These are phyloP conservation scores for Trichopria drosophilae DNA, from an alignment of 2,888 invertebrate species.

Conservation along the genomic window DNA sequence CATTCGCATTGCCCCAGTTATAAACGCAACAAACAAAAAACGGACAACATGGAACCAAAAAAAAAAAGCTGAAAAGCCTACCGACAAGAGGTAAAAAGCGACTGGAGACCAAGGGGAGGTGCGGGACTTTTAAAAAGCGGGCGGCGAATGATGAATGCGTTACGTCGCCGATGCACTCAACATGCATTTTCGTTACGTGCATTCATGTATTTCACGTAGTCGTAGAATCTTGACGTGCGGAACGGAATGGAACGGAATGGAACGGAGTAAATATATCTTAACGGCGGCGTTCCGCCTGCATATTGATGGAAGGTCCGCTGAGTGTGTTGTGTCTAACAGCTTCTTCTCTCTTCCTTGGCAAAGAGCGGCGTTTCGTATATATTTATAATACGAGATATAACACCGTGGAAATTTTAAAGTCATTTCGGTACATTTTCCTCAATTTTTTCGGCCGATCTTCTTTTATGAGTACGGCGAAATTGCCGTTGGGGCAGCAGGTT, in stretches of 20 bases:
- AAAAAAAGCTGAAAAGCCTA: no score
- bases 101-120: no score
- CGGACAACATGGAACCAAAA: no score
- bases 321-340: slow-evolving; percentile 58
- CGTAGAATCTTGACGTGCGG: slow-evolving; percentile 37
- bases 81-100: no score
- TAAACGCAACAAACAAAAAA: no score
- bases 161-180: slow-evolving; percentile 54
- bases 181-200: slow-evolving; percentile 43
- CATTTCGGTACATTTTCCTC: slow-evolving; percentile 1
- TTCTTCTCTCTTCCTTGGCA: slow-evolving; percentile 38
- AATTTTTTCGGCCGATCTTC: no score
- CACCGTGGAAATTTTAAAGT: slow-evolving; percentile 22
- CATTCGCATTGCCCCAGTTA: no score
- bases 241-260: no score
- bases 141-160: slow-evolving; percentile 53
- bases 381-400: slow-evolving; percentile 24
- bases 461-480: no score
- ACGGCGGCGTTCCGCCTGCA: slow-evolving; percentile 49
- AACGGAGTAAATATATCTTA: slow-evolving; percentile 56
- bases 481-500: no score
- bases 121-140: no score
- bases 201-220: slow-evolving; percentile 32
- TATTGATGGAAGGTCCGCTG: slow-evolving; percentile 55
- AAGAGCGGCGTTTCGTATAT: no score